Evolutionary conservation across 1,140 invertebrate genomes (phyloP), one percentile per base, ranked within the genome.

Genomic region (Cardiocondyla obscurior): DNA sequence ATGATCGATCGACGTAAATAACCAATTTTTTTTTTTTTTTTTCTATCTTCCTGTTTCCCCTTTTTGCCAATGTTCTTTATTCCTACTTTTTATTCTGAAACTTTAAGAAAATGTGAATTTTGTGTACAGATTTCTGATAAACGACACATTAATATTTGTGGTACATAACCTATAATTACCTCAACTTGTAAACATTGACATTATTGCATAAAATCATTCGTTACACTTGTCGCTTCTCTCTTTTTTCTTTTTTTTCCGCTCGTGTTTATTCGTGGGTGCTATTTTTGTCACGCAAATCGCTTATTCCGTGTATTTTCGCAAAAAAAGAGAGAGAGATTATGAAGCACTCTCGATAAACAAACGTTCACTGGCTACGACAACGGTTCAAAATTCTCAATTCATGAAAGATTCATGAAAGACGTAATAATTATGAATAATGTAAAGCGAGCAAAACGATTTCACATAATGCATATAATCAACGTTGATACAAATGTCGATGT

Each of bases 141-240:
- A 0, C 36, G 25, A 8, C 12, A 49, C 28, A 51, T 69, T 49
- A n/a, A n/a, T n/a, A n/a, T n/a, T n/a, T n/a, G n/a, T n/a, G n/a
- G n/a, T n/a, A n/a, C n/a, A n/a, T n/a, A n/a, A n/a, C 5, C 46
- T 69, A 69, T 69, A 69, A 69, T 53, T 69, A 69, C 10, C n/a
- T 2, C 7, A 53, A 69, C 28, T 69, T 33, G 22, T 69, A 69
- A 69, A 69, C 36, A 69, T 53, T 22, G 30, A 36, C 28, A 51
- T 69, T 51, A 33, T 69, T 33, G 1, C 46, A 36, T 62, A 62
- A 62, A 62, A 19, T 69, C 46, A 22, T 49, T 49, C 28, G 49
- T 49, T 22, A 69, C 28, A 14, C 30, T 14, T 69, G 28, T 51
- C 2, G 33, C 58, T 69, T 12, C 28, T 69, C 12, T 62, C 36